Evolutionary conservation across 2,888 invertebrate species (phyloP).

Genomic region (Erebia epiphron): DNA sequence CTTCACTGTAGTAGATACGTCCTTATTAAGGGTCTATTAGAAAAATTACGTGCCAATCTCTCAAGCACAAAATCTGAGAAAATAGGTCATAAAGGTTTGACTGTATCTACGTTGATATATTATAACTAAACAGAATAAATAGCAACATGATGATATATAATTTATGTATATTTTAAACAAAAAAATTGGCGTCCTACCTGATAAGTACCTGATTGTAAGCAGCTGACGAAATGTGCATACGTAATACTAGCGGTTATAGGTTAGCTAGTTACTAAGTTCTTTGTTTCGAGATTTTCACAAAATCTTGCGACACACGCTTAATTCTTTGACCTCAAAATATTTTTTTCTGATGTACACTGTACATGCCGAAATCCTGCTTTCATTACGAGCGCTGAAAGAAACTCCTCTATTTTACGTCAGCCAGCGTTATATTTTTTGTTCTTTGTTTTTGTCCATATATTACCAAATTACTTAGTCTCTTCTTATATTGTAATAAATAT

Average conservation of each 20-base stretch:
- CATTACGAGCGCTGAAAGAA: neutral
- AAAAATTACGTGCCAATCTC: no score
- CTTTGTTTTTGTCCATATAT: neutral
- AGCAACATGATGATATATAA: no score
- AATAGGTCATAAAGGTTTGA: no score
- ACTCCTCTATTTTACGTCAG: neutral
- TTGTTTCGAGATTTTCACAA: slow-evolving; percentile 27
- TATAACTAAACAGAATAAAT: no score
- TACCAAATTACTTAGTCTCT: neutral
- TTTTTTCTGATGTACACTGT: slow-evolving; percentile 11
- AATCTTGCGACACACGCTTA: slow-evolving; percentile 24
- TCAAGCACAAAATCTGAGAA: no score
- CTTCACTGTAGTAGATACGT: no score
- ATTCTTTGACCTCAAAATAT: slow-evolving; percentile 34
- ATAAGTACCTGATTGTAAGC: neutral
- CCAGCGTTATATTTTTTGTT: neutral
- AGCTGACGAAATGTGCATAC: slow-evolving; percentile 18
- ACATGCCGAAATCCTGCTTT: slow-evolving; percentile 8
- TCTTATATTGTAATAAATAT: neutral
- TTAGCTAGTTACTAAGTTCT: slow-evolving; percentile 21
- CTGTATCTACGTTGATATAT: no score
- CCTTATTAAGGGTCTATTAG: no score
- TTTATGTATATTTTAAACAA: no score
- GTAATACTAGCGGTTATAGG: slow-evolving; percentile 17
- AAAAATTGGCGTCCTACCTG: no score